Evolutionary conservation across 2,888 invertebrate genomes (phyloP).

Genomic region (Lycia hirtaria): DNA sequence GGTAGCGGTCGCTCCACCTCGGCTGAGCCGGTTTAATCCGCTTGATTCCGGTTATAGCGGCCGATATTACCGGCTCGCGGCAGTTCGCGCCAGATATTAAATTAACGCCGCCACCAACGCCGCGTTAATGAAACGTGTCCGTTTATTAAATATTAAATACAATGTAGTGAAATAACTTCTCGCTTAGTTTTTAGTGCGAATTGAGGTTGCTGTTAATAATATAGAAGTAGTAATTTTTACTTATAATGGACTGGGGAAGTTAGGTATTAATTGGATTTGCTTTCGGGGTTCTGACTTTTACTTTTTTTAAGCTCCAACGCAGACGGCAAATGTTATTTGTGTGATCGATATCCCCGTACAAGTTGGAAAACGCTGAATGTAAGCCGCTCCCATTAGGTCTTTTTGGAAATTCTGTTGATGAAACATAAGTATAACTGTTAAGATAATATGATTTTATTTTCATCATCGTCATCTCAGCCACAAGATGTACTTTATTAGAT

Average conservation of each 20-base stretch:
- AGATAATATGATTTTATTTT: too few species aligned
- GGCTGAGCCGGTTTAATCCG: constrained; percentile 40
- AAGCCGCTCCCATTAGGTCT: too few species aligned
- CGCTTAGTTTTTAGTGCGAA: not conserved
- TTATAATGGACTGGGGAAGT: not conserved
- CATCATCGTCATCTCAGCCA: too few species aligned
- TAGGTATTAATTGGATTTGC: not conserved
- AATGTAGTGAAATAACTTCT: constrained; percentile 11
- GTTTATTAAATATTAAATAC: constrained; percentile 19
- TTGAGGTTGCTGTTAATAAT: not conserved
- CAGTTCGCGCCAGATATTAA: constrained; percentile 40
- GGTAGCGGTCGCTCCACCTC: constrained; percentile 7
- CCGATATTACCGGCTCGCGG: constrained; percentile 43
- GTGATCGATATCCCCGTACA: too few species aligned
- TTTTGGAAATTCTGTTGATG: too few species aligned
- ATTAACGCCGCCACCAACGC: constrained; percentile 36
- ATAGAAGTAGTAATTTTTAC: not conserved
- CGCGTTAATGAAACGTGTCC: constrained; percentile 30
- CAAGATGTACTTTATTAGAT: too few species aligned
- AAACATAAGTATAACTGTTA: too few species aligned
- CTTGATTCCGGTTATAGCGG: constrained; percentile 47
- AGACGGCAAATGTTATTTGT: too few species aligned
- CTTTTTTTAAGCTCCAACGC: too few species aligned
- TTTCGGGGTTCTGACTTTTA: too few species aligned
- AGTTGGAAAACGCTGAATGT: too few species aligned